Evolutionary conservation across 2,797 vertebrate genomes (phyloP), one percentile per base, ranked within the genome.

Genomic region (Alca torda): DNA sequence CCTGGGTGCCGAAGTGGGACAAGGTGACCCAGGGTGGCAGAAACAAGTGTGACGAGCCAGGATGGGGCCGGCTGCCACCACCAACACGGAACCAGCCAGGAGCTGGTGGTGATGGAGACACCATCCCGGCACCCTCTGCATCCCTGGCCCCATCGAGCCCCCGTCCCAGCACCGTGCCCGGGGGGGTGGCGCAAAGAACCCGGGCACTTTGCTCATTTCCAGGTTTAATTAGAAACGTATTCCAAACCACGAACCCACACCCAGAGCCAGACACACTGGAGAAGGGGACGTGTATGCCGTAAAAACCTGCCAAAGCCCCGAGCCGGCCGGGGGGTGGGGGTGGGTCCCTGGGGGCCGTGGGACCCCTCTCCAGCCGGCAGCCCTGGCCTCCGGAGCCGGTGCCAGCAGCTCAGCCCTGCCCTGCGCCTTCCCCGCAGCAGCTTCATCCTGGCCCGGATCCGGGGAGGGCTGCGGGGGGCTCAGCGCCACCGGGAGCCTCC

Each of bases 151-250:
- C 21, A 2, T 26, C 0, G 1, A 60, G 23, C 31, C 28, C 37
- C 30, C 1, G 0, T 43, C 35, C 51, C 61, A 61, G 37, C 61
- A 4, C 45, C 8, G 0, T 23, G 60, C 51, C 46, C 2, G 1
- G 39, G 50, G 24, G 10, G 20, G 9, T 3, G 4, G 59, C 68
- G 90, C 0, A 2, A 91, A 93, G 12, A 45, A 73, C 57, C 43
- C 2, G 1, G 20, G 54, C 5, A 3, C 68, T 18, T 78, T 46
- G 39, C 57, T 93, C 46, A 73, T 69, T 84, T 94, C 94, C 89
- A 82, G n/a, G 33, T 97, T 98, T 97, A 97, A 97, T 97, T 95
- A 97, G 92, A 97, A 97, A 97, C 4, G 3, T 88, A 76, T 84
- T 93, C 73, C 87, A 75, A 94, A 92, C 35, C 64, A 70, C 20